Evolutionary conservation across 2,888 invertebrate genomes (phyloP), one percentile per base, ranked within the genome.

Genomic region (Drosophila niveifrons): DNA sequence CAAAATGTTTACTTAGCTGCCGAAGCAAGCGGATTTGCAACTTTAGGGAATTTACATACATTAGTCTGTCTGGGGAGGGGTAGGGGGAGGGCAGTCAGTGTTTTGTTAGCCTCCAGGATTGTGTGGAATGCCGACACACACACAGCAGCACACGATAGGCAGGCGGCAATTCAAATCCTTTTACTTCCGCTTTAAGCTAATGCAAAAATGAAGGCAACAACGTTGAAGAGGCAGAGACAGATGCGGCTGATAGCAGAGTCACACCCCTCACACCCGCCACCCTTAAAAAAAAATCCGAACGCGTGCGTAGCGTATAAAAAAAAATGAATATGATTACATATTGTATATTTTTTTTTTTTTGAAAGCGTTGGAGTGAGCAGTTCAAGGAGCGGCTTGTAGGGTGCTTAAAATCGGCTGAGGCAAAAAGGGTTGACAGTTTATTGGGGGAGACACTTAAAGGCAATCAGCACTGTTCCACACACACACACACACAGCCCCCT

Each of bases 241-340:
- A 87, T 84, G 87, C 78, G 69, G 61, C 87, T 84, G 87, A 84
- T 84, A 84, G 82, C 88, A 72, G 66, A 63, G 67, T 82, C 80
- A 71, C 82, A 82, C 50, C 15, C 56, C 34, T 56, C 11, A 0
- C n/a, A 46, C 47, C 6, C 13, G 36, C 23, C 47, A 11, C 17
- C n/a, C 28, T 23, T 23, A 23, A 17, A 11, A 41, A 52, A 59
- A 31, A 59, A 57, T 34, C 44, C 48, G 41, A 57, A 68, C 48
- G 78, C 82, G 80, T 82, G 75, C 66, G 78, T 67, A n/a, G 80
- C 66, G 71, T 56, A 66, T 68, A 78, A 82, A 81, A 75, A 80
- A 69, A 36, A n/a, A 23, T 4, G 23, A 36, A 76, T 75, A 84
- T 84, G 88, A 84, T 83, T 87, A 86, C 82, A 83, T 86, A 86